Evolutionary conservation across 2,888 invertebrate species (phyloP), one percentile per base, ranked within the genome.

Genomic region (Argynnis bischoffii): DNA sequence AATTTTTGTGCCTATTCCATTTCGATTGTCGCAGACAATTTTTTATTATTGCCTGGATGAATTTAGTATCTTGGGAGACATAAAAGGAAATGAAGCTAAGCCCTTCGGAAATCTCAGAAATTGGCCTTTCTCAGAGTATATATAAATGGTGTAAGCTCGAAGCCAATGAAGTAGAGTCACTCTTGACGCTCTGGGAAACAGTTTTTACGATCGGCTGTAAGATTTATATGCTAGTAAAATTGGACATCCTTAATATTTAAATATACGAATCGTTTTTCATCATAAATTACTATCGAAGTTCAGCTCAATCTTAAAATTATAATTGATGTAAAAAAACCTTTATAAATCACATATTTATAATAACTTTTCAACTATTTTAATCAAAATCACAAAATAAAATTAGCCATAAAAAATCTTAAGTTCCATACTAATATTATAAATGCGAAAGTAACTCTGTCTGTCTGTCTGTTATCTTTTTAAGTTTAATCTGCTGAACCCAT

Each of bases 21-120:
- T 63, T 67, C 51, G 63, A 83, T 81, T 87, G 89, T 86, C 86
- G 85, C 84, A 81, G 82, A 83, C 87, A 85, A 88, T 90, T 91
- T 66, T 91, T 91, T 90, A 91, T 90, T 90, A 90, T 90, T 67
- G 63, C 59, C 54, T 55, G 89, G 89, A 89, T 90, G 91, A 91
- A 91, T 91, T 90, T 90, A 91, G 90, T 90, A 89, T 89, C 91
- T 87, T 81, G 91, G 91, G 91, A 92, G 90, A 89, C 89, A 91
- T 92, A 91, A 92, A 91, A 92, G 91, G 89, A 91, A 92, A 92
- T 91, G 91, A 91, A 91, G 86, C 90, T 89, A 91, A 90, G 91
- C 91, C 91, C 91, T 91, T 91, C 88, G 91, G 90, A 91, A 91
- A 90, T 92, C 91, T 90, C 82, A 88, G 91, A 90, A 89, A 91